These are phyloP conservation scores for Merops nubicus DNA, from an alignment of 2,113 vertebrate genomes.

Conservation along the genomic window DNA sequence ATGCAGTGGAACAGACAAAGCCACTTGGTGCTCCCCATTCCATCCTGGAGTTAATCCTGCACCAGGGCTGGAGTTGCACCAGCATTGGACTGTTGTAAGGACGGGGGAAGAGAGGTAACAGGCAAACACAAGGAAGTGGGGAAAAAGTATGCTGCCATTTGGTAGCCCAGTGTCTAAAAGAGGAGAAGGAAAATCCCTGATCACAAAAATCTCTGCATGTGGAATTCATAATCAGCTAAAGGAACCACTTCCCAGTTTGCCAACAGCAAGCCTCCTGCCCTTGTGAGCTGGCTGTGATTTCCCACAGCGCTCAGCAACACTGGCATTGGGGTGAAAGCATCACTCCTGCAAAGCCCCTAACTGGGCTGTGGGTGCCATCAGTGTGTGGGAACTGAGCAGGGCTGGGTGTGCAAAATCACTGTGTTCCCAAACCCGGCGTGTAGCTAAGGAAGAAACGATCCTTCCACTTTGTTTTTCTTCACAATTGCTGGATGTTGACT, in stretches of 20 bases:
- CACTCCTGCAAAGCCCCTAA: not conserved
- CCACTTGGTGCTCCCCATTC: not conserved
- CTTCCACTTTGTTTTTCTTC: not conserved
- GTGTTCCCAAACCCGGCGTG: not conserved
- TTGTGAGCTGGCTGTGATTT: not conserved
- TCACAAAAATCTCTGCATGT: not conserved
- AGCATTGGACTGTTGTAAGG: rapidly evolving
- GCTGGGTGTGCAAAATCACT: not conserved
- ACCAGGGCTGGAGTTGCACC: not conserved
- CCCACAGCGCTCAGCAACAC: rapidly evolving
- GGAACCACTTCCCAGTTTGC: not conserved
- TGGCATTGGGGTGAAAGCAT: not conserved
- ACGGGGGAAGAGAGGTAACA: not conserved
- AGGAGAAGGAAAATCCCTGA: not conserved
- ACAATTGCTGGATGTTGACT: not conserved
- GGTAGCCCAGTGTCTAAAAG: not conserved
- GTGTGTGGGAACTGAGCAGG: not conserved
- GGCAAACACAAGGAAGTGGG: not conserved
- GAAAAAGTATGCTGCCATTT: rapidly evolving
- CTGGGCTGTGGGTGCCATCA: not conserved
- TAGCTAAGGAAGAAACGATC: not conserved
- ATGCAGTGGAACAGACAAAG: not conserved
- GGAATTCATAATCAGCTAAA: not conserved
- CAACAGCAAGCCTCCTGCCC: not conserved
- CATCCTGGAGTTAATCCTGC: not conserved